Evolutionary conservation across 92 coral and sea anemone genomes (phyloP).

Genomic region (Siderastrea siderea): DNA sequence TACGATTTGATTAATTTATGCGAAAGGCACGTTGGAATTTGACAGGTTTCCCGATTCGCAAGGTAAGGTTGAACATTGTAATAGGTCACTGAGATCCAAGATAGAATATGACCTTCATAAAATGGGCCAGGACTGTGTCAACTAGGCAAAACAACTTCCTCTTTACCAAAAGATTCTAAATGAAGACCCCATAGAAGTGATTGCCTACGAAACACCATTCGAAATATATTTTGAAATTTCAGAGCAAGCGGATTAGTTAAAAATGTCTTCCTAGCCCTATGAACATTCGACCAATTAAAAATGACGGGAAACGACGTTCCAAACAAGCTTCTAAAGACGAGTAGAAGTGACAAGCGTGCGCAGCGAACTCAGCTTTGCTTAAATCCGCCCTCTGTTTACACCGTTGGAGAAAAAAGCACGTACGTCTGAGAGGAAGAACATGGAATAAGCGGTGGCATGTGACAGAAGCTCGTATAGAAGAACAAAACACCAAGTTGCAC

Average conservation of each 20-base stretch:
- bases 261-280: neutral
- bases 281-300: neutral
- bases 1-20: no score
- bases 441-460: constrained; percentile 4
- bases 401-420: constrained; percentile 12
- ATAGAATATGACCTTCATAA: constrained; percentile 38
- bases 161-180: constrained; percentile 40
- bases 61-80: constrained; percentile 58
- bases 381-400: constrained; percentile 1
- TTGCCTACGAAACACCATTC: constrained; percentile 41
- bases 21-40: no score
- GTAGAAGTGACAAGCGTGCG: constrained; percentile 3
- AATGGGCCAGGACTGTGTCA: constrained; percentile 39
- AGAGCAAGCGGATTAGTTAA: neutral
- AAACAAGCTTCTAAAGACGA: neutral
- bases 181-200: constrained; percentile 30
- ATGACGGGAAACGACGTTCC: constrained; percentile 27
- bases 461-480: constrained; percentile 8
- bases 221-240: constrained; percentile 27
- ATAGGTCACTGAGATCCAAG: constrained; percentile 49
- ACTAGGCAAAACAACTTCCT: constrained; percentile 46
- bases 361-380: neutral
- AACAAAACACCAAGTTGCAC: constrained; percentile 5
- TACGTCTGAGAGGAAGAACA: neutral
- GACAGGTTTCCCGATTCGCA: constrained; percentile 14